These are phyloP conservation scores for Drosophila pseudoananassae DNA, from an alignment of 1,140 invertebrate species.

Conservation along the genomic window DNA sequence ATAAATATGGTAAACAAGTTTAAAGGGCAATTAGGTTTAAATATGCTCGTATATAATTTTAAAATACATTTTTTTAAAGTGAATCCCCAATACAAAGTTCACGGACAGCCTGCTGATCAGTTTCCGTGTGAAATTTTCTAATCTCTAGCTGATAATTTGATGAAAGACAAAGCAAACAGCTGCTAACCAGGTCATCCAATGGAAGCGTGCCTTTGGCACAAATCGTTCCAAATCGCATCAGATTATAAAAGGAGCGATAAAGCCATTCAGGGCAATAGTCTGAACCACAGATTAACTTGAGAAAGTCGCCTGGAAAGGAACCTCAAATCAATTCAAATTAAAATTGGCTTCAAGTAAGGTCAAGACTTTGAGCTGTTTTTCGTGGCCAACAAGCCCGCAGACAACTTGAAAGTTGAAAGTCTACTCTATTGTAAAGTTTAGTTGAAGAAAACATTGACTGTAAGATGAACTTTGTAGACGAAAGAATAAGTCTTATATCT, in stretches of 20 bases:
- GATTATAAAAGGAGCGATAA: conserved; percentile 9
- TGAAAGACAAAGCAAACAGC: conserved; percentile 40
- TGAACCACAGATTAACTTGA: conserved; percentile 8
- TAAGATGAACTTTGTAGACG: background rate
- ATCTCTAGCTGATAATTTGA: conserved; percentile 57
- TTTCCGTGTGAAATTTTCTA: conserved; percentile 78
- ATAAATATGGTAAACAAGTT: background rate
- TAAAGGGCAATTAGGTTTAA: too few species aligned
- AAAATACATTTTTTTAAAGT: conserved; percentile 7
- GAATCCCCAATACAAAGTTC: conserved; percentile 52
- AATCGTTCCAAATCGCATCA: conserved; percentile 28
- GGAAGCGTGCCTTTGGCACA: conserved; percentile 64
- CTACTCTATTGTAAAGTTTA: background rate
- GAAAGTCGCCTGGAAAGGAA: background rate
- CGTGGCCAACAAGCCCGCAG: background rate
- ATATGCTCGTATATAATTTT: too few species aligned
- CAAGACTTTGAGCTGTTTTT: conserved; percentile 15
- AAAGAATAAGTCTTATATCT: background rate
- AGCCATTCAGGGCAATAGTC: conserved; percentile 6
- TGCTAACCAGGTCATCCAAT: conserved; percentile 45
- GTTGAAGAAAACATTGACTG: background rate
- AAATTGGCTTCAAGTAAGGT: conserved; percentile 14
- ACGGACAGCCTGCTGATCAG: conserved; percentile 37
- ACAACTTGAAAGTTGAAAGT: conserved; percentile 4
- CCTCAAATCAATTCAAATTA: conserved; percentile 6